Percentiles rank a stretch among this genome's conserved stretches.
Evolutionary conservation across 2,797 vertebrate species (phyloP).

Genomic region (Esox lucius): DNA sequence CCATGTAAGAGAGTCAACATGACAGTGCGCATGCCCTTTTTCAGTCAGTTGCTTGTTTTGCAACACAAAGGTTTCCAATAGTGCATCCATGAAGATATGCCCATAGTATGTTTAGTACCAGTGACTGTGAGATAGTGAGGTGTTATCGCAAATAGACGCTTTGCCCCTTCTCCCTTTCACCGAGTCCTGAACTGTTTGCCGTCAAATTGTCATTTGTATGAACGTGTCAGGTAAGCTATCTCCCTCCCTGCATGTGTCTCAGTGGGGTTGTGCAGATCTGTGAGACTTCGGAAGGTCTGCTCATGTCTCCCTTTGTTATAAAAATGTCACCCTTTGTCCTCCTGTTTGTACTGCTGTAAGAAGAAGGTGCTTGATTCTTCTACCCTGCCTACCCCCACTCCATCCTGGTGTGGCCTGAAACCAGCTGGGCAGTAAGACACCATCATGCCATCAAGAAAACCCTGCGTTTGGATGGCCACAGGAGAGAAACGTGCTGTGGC

Average conservation of each 20-base stretch:
- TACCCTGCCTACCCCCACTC: conserved; percentile 64
- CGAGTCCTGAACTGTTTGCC: conserved; percentile 44
- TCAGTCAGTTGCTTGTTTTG: conserved; percentile 14
- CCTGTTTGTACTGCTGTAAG: conserved; percentile 20
- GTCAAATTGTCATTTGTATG: conserved; percentile 20
- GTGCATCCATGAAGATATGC: conserved; percentile 25
- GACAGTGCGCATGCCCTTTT: conserved; percentile 6
- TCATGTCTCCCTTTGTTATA: conserved; percentile 19
- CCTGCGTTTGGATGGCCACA: conserved; percentile 66
- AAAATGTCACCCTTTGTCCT: conserved; percentile 26
- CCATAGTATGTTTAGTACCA: conserved; percentile 6
- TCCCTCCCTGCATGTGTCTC: conserved; percentile 16
- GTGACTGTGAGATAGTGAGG: conserved; percentile 49
- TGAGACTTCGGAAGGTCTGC: conserved; percentile 24
- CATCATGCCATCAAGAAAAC: conserved; percentile 73
- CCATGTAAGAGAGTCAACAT: not conserved
- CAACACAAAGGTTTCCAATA: conserved; percentile 34
- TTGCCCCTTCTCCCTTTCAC: conserved; percentile 63
- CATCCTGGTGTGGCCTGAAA: conserved; percentile 43
- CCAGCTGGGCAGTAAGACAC: conserved; percentile 65
- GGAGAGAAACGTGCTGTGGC: conserved; percentile 34
- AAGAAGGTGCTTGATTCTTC: conserved; percentile 48
- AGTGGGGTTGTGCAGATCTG: conserved; percentile 12
- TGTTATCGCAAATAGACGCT: conserved; percentile 34
- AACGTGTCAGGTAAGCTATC: conserved; percentile 32